Conservation (phyloP, 2,113 vertebrate genomes). For the Anarhynchus alexandrinus region DNA sequence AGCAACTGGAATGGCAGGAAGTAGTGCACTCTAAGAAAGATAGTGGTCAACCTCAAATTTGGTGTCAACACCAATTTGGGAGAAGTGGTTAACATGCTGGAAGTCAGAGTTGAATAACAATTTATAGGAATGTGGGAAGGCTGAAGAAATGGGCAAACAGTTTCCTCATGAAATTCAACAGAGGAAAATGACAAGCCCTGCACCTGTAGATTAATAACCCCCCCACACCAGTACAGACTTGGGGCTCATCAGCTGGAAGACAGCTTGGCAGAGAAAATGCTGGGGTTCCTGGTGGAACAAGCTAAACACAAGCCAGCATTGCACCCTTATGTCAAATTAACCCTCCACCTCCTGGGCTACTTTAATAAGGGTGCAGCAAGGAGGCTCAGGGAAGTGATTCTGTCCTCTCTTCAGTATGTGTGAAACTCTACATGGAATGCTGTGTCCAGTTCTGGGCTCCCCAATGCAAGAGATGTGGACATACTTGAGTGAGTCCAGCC, state of each 20-base stretch:
- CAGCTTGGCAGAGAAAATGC: not conserved
- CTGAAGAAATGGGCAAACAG: rapidly evolving
- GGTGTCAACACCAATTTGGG: not conserved
- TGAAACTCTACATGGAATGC: not conserved
- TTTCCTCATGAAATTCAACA: not conserved
- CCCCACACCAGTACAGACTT: not conserved
- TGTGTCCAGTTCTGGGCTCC: not conserved
- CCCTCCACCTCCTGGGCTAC: not conserved
- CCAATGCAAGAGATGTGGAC: not conserved
- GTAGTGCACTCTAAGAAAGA: not conserved
- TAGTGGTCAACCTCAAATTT: not conserved
- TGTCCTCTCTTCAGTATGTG: not conserved
- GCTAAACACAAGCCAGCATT: not conserved
- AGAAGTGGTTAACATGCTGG: not conserved
- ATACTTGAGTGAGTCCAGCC: not conserved
- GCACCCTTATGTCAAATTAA: not conserved
- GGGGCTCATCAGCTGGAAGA: not conserved
- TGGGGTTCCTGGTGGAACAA: not conserved
- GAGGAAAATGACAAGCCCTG: not conserved
- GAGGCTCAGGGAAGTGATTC: not conserved
- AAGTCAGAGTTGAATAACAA: not conserved
- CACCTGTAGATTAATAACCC: not conserved
- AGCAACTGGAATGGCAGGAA: not conserved
- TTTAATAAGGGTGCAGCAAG: not conserved
- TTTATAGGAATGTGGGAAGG: not conserved